These are phyloP conservation scores for Tetrao urogallus DNA, from an alignment of 2,113 vertebrate genomes.

Conservation along the genomic window DNA sequence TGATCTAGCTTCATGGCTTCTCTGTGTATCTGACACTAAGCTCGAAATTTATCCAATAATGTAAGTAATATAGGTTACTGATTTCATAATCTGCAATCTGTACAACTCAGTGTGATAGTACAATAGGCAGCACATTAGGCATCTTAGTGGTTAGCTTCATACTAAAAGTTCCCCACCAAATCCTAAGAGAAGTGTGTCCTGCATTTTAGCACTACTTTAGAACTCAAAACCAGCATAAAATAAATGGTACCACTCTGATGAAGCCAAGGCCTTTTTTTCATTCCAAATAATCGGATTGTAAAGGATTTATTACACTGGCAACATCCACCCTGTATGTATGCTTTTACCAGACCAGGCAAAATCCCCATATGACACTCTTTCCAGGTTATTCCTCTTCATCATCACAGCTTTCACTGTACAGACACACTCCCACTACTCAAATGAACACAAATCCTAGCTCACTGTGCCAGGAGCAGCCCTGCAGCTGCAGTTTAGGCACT, in stretches of 20 bases:
- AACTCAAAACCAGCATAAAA: not conserved
- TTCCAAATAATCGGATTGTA: not conserved
- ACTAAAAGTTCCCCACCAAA: rapidly evolving
- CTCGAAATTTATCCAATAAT: not conserved
- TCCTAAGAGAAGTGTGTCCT: not conserved
- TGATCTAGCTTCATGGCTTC: not conserved
- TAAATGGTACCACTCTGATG: not conserved
- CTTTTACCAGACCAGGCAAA: not conserved
- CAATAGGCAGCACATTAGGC: no score
- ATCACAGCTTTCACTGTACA: not conserved
- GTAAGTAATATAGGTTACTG: not conserved
- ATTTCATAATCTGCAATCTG: rapidly evolving
- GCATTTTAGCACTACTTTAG: not conserved
- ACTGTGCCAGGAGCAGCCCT: rapidly evolving
- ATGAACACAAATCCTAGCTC: rapidly evolving
- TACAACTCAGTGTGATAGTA: not conserved
- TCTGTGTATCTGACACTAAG: not conserved
- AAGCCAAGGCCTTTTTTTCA: not conserved
- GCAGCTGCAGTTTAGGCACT: rapidly evolving
- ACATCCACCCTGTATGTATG: rapidly evolving
- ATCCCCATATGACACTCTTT: rapidly evolving
- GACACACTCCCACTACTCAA: rapidly evolving
- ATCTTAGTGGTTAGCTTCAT: not conserved
- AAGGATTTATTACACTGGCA: not conserved
- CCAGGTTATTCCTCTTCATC: not conserved